Evolutionary conservation across 2,797 vertebrate genomes (phyloP).

Genomic region (Rhinatrema bivittatum): DNA sequence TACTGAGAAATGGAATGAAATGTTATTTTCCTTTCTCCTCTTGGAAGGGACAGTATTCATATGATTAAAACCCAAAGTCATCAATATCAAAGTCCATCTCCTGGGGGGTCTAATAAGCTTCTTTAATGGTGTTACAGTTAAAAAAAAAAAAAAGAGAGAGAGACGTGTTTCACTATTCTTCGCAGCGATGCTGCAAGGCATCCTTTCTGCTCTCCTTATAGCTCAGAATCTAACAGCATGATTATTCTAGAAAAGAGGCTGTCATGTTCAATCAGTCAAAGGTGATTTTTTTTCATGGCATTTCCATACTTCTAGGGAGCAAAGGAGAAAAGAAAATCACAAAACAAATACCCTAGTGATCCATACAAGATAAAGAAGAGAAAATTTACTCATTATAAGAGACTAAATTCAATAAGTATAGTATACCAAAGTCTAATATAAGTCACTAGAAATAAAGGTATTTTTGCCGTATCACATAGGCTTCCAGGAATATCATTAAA

Average conservation of each 20-base stretch:
- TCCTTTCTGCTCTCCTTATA: slow-evolving; percentile 39
- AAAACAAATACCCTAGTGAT: slow-evolving; percentile 5
- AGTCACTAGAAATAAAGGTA: neutral
- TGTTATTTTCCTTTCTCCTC: no score
- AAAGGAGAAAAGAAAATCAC: neutral
- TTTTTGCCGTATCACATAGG: slow-evolving; percentile 7
- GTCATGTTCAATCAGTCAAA: slow-evolving; percentile 29
- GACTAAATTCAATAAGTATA: neutral
- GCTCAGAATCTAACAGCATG: slow-evolving; percentile 52
- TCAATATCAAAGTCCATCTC: slow-evolving; percentile 51
- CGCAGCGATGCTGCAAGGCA: slow-evolving; percentile 35
- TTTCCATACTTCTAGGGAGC: slow-evolving; percentile 24
- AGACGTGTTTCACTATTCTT: slow-evolving; percentile 65
- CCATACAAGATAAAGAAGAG: slow-evolving; percentile 6
- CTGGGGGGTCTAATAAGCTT: slow-evolving; percentile 52
- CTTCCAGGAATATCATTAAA: neutral
- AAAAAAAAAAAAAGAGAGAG: slow-evolving; percentile 43
- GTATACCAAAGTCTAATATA: neutral
- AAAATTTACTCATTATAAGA: neutral
- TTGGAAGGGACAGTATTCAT: no score
- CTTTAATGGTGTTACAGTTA: slow-evolving; percentile 55
- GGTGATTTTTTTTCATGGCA: neutral
- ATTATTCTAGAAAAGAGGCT: slow-evolving; percentile 53
- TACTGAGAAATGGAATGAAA: no score
- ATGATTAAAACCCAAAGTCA: no score